Evolutionary conservation across 1,140 invertebrate species (phyloP), one percentile per base, ranked within the genome.

Genomic region (Tetramorium simillimum): DNA sequence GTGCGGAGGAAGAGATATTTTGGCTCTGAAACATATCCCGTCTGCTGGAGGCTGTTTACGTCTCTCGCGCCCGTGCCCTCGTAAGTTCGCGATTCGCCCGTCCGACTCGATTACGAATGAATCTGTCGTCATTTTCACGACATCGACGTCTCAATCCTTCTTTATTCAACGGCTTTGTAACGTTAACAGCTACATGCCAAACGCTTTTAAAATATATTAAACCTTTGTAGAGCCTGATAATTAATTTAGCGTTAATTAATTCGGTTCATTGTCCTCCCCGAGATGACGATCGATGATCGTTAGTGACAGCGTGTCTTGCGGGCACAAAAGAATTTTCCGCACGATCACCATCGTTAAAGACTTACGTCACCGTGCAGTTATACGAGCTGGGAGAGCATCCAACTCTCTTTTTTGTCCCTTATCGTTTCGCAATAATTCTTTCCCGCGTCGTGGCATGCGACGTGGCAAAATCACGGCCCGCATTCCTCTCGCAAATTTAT

Each of bases 391-490:
- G 72, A 89, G 43, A 78, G 53, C 49, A 85, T 90, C 88, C 89
- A 75, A 90, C 49, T 73, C 76, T 56, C 60, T 49, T 62, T 81
- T 53, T 33, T 85, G 6, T 65, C 18, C 40, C 58, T 18, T 62
- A 46, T 80, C 65, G 73, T 89, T 90, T 85, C 73, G 82, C 86
- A 89, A 89, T 80, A 86, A 88, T 85, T 85, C 80, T 77, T 88
- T 65, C 65, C 12, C 78, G 72, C 37, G 46, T 21, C 58, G 46
- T 43, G 53, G 21, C 40, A 14, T 46, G 21, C 65, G 63, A 69
- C 18, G 10, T 58, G 72, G 60, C 65, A 63, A 73, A 82, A 82
- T 82, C 51, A 46, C 40, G 24, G 24, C 40, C 72, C 9, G 49
- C 62, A 62, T 46, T 85, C 53, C 43, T 16, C 21, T 56, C n/a